Conservation (phyloP, 2,888 invertebrate species). For the Drosophila helvetica region DNA sequence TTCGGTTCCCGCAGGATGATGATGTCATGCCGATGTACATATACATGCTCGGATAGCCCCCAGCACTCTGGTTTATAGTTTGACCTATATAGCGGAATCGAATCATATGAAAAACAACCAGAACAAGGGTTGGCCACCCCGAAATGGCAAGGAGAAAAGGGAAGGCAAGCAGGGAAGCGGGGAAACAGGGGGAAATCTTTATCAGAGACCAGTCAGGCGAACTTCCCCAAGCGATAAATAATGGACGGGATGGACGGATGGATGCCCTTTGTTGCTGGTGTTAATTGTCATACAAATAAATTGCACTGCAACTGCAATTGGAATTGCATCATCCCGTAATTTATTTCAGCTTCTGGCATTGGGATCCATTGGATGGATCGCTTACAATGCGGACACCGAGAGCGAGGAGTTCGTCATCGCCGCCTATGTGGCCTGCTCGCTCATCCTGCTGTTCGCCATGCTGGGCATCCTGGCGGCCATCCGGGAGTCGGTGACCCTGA, state of each 20-base stretch:
- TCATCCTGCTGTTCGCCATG: slow-evolving; percentile 84
- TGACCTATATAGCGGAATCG: slow-evolving; percentile 65
- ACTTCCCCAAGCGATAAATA: slow-evolving; percentile 31
- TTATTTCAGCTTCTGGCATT: slow-evolving; percentile 70
- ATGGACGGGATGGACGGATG: slow-evolving; percentile 1
- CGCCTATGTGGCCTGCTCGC: slow-evolving; percentile 61
- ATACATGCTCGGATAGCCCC: slow-evolving; percentile 19
- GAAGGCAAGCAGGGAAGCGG: not conserved
- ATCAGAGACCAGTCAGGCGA: slow-evolving; percentile 23
- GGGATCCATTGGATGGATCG: slow-evolving; percentile 69
- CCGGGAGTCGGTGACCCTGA: slow-evolving; percentile 94
- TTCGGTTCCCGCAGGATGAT: slow-evolving; percentile 43
- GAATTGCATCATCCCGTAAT: slow-evolving; percentile 14
- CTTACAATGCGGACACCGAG: slow-evolving; percentile 64
- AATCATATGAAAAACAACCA: slow-evolving; percentile 26
- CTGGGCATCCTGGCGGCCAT: slow-evolving; percentile 95
- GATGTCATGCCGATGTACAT: slow-evolving; percentile 60
- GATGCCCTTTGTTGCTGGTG: slow-evolving; percentile 30
- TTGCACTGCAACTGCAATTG: slow-evolving; percentile 41
- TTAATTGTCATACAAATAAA: slow-evolving; percentile 45
- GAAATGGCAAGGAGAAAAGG: not conserved
- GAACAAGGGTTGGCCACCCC: slow-evolving; percentile 31
- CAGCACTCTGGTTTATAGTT: slow-evolving; percentile 50
- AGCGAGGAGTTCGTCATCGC: slow-evolving; percentile 62
- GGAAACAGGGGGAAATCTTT: slow-evolving; percentile 14